phyloP scores from a whole-genome alignment of 1,140 invertebrate species.

The Chrysoperla carnea region DNA sequence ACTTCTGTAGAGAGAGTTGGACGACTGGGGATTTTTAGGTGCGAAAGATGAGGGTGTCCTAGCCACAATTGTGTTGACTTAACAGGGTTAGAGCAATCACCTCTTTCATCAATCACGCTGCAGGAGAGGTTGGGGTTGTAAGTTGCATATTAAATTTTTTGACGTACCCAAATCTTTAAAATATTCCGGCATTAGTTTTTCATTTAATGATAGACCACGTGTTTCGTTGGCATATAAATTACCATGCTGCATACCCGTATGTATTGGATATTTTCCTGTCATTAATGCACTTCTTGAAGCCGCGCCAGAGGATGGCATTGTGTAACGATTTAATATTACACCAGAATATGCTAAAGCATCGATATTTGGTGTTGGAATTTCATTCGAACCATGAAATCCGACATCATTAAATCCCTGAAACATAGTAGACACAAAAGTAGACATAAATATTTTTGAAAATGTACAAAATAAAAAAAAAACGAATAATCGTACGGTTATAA shows the following conservation, averaged over 20 bases:
- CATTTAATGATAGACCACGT: constrained; percentile 56
- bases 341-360: constrained; percentile 71
- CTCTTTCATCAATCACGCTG: too few species aligned
- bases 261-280: constrained; percentile 81
- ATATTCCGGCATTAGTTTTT: constrained; percentile 68
- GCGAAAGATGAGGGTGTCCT: too few species aligned
- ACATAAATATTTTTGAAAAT: too few species aligned
- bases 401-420: constrained; percentile 81
- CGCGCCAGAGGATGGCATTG: constrained; percentile 67
- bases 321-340: constrained; percentile 62
- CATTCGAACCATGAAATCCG: constrained; percentile 83
- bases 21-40: too few species aligned
- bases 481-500: too few species aligned
- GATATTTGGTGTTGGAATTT: constrained; percentile 81
- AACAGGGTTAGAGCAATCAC: too few species aligned
- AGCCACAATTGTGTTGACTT: too few species aligned
- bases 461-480: too few species aligned
- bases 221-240: constrained; percentile 57
- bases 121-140: too few species aligned
- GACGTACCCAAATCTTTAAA: constrained; percentile 37
- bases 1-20: too few species aligned
- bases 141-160: too few species aligned
- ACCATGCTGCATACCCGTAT: constrained; percentile 75
- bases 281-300: constrained; percentile 63
- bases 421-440: too few species aligned